These are phyloP conservation scores for Grapholita molesta DNA, from an alignment of 1,140 invertebrate genomes.

Conservation along the genomic window DNA sequence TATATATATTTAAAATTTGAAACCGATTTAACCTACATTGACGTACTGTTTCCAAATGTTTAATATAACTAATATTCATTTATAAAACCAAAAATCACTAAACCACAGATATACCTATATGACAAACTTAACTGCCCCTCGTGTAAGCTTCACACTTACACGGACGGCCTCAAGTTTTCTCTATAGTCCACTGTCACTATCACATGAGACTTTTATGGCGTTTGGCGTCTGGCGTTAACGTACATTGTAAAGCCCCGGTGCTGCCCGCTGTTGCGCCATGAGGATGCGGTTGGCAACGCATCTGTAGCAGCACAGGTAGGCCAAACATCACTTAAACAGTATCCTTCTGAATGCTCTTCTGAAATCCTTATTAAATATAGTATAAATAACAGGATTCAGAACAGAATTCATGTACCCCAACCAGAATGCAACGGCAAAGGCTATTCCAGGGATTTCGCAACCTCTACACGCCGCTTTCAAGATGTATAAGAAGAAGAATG, in stretches of 20 bases:
- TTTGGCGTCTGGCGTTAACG: slow-evolving; percentile 43
- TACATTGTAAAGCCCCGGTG: slow-evolving; percentile 78
- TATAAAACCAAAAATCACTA: neutral
- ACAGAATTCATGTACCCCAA: slow-evolving; percentile 99
- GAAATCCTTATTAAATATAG: slow-evolving; percentile 99
- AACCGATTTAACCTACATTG: no score
- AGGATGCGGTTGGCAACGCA: slow-evolving; percentile 80
- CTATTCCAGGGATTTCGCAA: slow-evolving; percentile 88
- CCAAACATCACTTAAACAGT: slow-evolving; percentile 94
- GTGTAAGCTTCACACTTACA: neutral
- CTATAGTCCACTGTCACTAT: neutral
- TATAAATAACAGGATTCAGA: slow-evolving; percentile 98
- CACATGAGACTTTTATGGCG: slow-evolving; percentile 10
- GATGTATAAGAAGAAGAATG: slow-evolving; percentile 98
- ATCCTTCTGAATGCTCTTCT: slow-evolving; percentile 96
- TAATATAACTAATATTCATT: neutral
- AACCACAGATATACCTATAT: neutral
- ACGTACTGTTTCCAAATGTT: neutral
- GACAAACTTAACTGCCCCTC: neutral
- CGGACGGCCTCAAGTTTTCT: neutral
- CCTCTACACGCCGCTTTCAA: slow-evolving; percentile 88
- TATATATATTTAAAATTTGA: no score
- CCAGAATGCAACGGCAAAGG: slow-evolving; percentile 98
- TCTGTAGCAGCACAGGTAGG: slow-evolving; percentile 85
- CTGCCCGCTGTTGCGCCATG: slow-evolving; percentile 79